Percentiles rank a stretch among this genome's conserved stretches.
Evolutionary conservation across 2,888 invertebrate species (phyloP).

Genomic region (Troglohyphantes excavatus): DNA sequence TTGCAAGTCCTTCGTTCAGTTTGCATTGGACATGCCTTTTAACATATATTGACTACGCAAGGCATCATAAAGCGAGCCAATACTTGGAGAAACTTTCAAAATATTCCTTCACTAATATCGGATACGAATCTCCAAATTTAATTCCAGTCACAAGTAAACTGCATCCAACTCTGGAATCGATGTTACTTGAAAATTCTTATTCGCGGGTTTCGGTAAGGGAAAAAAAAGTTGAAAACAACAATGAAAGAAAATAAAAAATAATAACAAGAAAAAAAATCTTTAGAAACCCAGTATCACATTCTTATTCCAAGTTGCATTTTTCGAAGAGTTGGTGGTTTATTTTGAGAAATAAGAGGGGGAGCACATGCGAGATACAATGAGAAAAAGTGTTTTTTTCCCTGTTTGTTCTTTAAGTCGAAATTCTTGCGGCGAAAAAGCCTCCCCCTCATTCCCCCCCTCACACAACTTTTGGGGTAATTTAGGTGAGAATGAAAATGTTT

Average conservation of each 20-base stretch:
- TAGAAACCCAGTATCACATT: slow-evolving; percentile 42
- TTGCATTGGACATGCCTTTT: neutral
- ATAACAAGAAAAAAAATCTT: slow-evolving; percentile 28
- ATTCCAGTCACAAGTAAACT: slow-evolving; percentile 51
- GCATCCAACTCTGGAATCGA: slow-evolving; percentile 31
- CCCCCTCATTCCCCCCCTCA: no score
- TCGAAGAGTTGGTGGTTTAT: slow-evolving; percentile 43
- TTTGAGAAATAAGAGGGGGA: slow-evolving; percentile 2
- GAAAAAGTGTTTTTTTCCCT: slow-evolving; percentile 13
- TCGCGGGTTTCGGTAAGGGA: slow-evolving; percentile 28
- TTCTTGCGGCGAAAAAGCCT: slow-evolving; percentile 1
- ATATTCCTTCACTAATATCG: neutral
- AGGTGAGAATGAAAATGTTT: slow-evolving; percentile 43
- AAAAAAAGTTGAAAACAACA: slow-evolving; percentile 34
- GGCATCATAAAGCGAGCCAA: slow-evolving; percentile 33
- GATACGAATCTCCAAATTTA: slow-evolving; percentile 43
- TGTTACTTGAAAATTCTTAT: slow-evolving; percentile 42
- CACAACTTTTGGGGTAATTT: slow-evolving; percentile 52
- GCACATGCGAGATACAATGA: slow-evolving; percentile 2
- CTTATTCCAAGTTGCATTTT: slow-evolving; percentile 45
- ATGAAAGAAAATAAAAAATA: slow-evolving; percentile 48
- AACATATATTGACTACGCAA: neutral
- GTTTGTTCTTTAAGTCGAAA: slow-evolving; percentile 17
- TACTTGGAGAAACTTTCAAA: slow-evolving; percentile 41
- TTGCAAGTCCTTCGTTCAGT: neutral